Evolutionary conservation across 2,113 vertebrate species (phyloP), one percentile per base, ranked within the genome.

Genomic region (Ammodytes marinus): DNA sequence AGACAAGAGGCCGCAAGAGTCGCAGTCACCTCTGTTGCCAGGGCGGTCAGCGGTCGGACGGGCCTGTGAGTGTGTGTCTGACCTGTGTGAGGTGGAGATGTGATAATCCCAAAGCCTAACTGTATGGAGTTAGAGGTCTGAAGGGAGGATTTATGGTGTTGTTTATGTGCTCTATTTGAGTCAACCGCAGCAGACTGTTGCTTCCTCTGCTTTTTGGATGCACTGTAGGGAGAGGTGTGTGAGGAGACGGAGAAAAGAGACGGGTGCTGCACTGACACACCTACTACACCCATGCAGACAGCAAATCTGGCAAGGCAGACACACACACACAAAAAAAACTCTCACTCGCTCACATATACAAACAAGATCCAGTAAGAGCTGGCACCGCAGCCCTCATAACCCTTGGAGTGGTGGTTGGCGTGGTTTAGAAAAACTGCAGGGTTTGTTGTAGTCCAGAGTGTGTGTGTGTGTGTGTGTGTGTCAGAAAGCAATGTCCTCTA

Each of bases 91-190:
- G 86, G 86, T 88, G 85, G 40, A 58, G 77, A 83, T 84, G 74
- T 84, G 78, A 86, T 74, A 67, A 87, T 87, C 81, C 27, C 68
- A 77, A 72, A 85, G 81, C 70, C 64, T 81, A 86, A 88, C 70
- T 70, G 74, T 73, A 79, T 83, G 81, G 84, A 90, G 72, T 89
- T 80, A 85, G 86, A 86, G 79, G 83, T 82, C 80, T 85, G 80
- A n/a, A 80, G 40, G 39, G 27, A 90, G 86, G 78, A 93, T 92
- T 94, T 93, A 94, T 87, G 52, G 85, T 66, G 71, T 90, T 94
- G 92, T 94, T 94, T 92, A 82, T 83, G 46, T 79, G 55, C 69
- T 84, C 81, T 81, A 65, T 90, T 83, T 87, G 69, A 85, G 77
- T 83, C 58, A 2, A 84, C 90, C 92, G 60, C 90, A 89, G 87